A percentile compares a stretch with the other conserved stretches of the same genome.
These are phyloP conservation scores for Philaethria dido DNA, from an alignment of 2,888 invertebrate species.

Conservation along the genomic window DNA sequence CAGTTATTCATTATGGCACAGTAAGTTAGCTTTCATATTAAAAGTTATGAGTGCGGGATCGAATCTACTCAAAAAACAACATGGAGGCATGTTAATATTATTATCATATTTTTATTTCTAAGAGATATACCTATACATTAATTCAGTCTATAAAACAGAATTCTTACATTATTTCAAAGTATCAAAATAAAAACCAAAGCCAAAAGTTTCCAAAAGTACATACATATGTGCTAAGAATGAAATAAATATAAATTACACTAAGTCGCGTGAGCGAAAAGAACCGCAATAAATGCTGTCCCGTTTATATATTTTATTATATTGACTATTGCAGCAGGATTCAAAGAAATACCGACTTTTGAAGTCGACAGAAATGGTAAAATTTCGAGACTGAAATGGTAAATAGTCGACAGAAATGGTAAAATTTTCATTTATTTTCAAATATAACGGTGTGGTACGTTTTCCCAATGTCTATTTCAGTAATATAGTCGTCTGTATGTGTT, in stretches of 20 bases:
- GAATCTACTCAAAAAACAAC: too few relatives aligned
- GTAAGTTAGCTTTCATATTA: too few relatives aligned
- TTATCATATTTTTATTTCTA: too few relatives aligned
- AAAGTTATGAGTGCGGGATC: too few relatives aligned
- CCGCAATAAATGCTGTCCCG: conserved; percentile 20
- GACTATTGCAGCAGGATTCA: neutral
- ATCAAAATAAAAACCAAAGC: neutral
- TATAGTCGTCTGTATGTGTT: neutral
- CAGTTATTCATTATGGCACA: too few relatives aligned
- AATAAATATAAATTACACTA: conserved; percentile 11
- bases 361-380: neutral
- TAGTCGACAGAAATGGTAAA: neutral
- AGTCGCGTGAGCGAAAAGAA: conserved; percentile 21
- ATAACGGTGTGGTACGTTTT: neutral
- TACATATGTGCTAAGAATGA: neutral
- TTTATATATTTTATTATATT: conserved; percentile 24
- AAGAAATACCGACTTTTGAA: conserved; percentile 3
- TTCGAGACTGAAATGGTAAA: too few relatives aligned
- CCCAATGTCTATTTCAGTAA: neutral
- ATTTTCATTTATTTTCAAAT: neutral
- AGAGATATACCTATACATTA: too few relatives aligned
- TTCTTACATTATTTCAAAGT: too few relatives aligned
- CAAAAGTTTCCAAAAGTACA: neutral
- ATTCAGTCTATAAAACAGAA: too few relatives aligned
- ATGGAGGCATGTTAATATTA: too few relatives aligned